Evolutionary conservation across 2,797 vertebrate genomes (phyloP).

Genomic region (Craterocephalus amniculus): DNA sequence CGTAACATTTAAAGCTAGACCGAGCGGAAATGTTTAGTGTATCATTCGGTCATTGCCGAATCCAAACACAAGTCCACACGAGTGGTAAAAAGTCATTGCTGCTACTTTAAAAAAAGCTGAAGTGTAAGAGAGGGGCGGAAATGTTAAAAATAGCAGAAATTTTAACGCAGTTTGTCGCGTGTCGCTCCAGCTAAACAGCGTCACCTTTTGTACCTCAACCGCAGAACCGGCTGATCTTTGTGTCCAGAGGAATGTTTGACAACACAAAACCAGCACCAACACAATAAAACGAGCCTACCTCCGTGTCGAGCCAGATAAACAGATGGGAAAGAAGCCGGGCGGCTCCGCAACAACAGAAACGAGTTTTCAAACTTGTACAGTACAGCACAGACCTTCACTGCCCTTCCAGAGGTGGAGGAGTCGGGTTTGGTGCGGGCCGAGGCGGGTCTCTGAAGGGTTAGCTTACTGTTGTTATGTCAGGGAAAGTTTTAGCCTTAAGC

Average conservation of each 20-base stretch:
- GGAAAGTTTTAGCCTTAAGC: not conserved
- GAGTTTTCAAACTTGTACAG: not conserved
- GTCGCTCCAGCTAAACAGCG: not conserved
- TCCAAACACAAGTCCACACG: accelerated
- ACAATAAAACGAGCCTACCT: constrained; percentile 48
- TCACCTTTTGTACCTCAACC: not conserved
- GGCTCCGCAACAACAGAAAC: not conserved
- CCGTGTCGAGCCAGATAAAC: not conserved
- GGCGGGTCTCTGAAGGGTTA: not conserved
- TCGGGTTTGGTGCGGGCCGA: not conserved
- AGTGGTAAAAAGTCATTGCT: accelerated
- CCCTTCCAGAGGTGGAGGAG: not conserved
- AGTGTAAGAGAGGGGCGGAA: accelerated
- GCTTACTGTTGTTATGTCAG: constrained; percentile 27
- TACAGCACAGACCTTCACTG: constrained; percentile 17
- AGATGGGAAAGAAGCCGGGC: not conserved
- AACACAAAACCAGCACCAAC: not conserved
- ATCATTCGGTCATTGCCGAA: not conserved
- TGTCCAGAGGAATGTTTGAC: constrained; percentile 37
- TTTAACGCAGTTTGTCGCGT: not conserved
- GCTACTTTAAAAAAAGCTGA: accelerated
- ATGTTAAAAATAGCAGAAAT: not conserved
- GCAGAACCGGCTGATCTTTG: not conserved
- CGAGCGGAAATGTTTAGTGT: accelerated
- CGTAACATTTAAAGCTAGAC: not conserved